A percentile compares a stretch with the other conserved stretches of the same genome.
Conservation (phyloP, 2,797 vertebrate genomes). For the Onychomys arenicola region DNA sequence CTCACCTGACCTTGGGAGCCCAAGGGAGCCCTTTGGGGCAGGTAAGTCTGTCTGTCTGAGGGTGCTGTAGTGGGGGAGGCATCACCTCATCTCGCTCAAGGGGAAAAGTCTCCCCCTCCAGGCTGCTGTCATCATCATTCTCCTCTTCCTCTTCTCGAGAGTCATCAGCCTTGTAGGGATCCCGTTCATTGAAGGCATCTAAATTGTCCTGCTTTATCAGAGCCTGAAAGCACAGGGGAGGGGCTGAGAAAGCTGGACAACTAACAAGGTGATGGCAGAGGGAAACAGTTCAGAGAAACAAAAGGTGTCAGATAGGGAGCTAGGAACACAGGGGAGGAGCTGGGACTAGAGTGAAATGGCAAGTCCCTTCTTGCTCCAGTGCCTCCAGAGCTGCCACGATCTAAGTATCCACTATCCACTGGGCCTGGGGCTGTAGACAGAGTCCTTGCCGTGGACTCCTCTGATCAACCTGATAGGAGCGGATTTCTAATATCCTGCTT, state of each 20-base stretch:
- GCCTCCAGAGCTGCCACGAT: not conserved
- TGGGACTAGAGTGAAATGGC: not conserved
- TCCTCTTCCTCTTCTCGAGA: constrained; percentile 97
- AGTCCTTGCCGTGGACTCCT: not conserved
- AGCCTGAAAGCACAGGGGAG: constrained; percentile 86
- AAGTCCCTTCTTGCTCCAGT: not conserved
- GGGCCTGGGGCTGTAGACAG: not conserved
- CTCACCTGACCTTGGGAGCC: constrained; percentile 99
- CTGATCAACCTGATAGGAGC: not conserved
- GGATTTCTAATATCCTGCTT: not conserved
- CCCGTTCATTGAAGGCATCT: constrained; percentile 98
- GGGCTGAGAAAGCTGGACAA: fast-evolving
- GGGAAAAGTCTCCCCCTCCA: constrained; percentile 96
- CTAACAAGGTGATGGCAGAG: fast-evolving
- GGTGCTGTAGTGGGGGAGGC: constrained; percentile 94
- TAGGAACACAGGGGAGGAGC: not conserved
- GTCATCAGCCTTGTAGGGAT: constrained; percentile 97
- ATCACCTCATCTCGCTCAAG: constrained; percentile 98
- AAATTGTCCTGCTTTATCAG: constrained; percentile 99
- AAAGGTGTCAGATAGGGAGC: not conserved
- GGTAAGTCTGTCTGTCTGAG: constrained; percentile 94
- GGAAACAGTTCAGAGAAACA: not conserved
- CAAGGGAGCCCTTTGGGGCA: constrained; percentile 98
- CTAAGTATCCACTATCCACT: not conserved
- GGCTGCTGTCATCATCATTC: constrained; percentile 95